Evolutionary conservation across 2,797 vertebrate genomes (phyloP), one percentile per base, ranked within the genome.

Genomic region (Macrochelys suwanniensis): DNA sequence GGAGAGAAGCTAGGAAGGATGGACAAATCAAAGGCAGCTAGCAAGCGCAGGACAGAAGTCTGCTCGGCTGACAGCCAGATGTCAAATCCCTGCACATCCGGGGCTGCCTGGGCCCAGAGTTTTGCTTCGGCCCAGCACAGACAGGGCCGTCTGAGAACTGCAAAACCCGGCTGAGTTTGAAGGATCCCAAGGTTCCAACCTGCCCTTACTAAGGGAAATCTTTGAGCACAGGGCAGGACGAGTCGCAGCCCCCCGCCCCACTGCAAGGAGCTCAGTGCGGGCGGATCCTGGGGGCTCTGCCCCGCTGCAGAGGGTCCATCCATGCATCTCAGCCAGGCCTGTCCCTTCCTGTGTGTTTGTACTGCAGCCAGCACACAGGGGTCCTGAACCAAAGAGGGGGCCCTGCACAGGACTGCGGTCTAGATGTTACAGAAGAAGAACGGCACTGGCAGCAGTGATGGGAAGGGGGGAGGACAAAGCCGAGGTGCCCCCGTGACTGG

Each of bases 71-170:
- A 33, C 59, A 61, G 15, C 31, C 59, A 33, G 13, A 61, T 23
- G n/a, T 68, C 61, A n/a, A n/a, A 68, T 33, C n/a, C 61, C 59
- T 7, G 5, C 31, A 16, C 4, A 4, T 9, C 13, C 4, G 31
- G 2, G 59, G 13, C 57, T 17, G 31, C n/a, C 65, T 68, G n/a
- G n/a, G n/a, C 65, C 65, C n/a, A 8, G 19, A 37, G 17, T 21
- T 71, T 71, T 42, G 19, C 37, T 23, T 31, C 2, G 59, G 31
- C 28, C 17, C 37, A 42, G 21, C 68, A 37, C 17, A 6, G 7
- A 80, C 79, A 0, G 16, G n/a, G 88, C 6, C 4, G 13, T 2
- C 59, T 9, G 19, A n/a, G 8, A 23, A 71, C n/a, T 23, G 42
- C 65, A 37, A 71, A 68, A 17, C n/a, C 17, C n/a, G 5, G 68